Evolutionary conservation across 2,888 invertebrate species (phyloP), one percentile per base, ranked within the genome.

Genomic region (Gerosis bhagava): DNA sequence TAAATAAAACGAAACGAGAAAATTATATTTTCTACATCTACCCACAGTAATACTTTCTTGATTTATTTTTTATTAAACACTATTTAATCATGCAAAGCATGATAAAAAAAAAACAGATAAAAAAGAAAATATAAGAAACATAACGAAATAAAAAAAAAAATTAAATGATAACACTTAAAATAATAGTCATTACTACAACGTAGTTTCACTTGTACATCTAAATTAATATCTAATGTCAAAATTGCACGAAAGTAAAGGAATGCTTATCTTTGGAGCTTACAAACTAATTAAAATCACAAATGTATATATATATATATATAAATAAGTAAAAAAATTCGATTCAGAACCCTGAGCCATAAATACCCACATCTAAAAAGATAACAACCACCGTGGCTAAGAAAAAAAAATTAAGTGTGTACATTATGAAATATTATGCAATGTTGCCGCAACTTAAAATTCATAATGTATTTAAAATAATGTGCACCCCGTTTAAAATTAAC

Each of bases 251-350:
- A n/a, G n/a, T 50, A 56, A 70, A 76, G 77, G 75, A 81, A 75
- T 70, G 69, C 59, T 62, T 71, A 73, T 82, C 86, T 87, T 87
- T 86, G 87, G 87, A 70, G 68, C 82, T 81, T 83, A 81, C 57
- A 55, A 77, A 73, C 71, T 74, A 74, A 50, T 62, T 67, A 56
- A 71, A 78, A 83, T 82, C 82, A 83, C 79, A 79, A 66, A 73
- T 63, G 61, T 55, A 64, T 35, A 44, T n/a, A n/a, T n/a, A n/a
- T n/a, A n/a, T n/a, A n/a, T n/a, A n/a, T n/a, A n/a, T n/a, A n/a
- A n/a, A n/a, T n/a, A n/a, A n/a, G n/a, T n/a, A 68, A 72, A 69
- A 68, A 78, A 79, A 82, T 75, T 77, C 75, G 73, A 75, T 75
- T 69, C 51, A 63, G 66, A 65, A 64, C 56, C 60, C 63, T 65